Base-by-base conservation (phyloP, 2,888 invertebrate genomes). In the Eupithecia subfuscata region DNA sequence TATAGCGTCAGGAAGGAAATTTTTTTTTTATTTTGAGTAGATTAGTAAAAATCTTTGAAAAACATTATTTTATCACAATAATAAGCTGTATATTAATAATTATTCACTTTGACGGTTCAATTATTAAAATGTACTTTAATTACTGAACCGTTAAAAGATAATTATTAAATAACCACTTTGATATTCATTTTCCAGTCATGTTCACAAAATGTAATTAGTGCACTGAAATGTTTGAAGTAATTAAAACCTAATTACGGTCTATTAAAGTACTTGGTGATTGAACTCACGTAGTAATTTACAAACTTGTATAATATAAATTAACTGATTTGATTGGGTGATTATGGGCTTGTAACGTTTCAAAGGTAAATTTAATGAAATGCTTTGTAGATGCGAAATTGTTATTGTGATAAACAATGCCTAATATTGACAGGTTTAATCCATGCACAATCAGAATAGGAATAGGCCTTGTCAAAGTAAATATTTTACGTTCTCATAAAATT, bases 181-280 rank as follows among this genome's bases (percentile, higher is more conserved):
- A 73, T 69, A 34, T 56, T 45, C 7, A 64, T 40, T 45, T 60
- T 69, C 65, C 69, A 76, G 68, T 74, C 52, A 74, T 70, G 45
- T 74, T 71, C 65, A 30, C 22, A 12, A 60, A 56, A 16, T 30
- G n/a, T 69, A 72, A 69, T 72, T 72, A 75, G 69, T 71, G 48
- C 63, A 71, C 48, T 56, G 37, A 71, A 71, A 75, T 75, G 48
- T 52, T 52, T 63, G 40, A 63, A 64, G 37, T 76, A 77, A 81
- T 82, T 75, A 75, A 65, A 48, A 72, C 52, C 65, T 79, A 81
- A 83, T 85, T 82, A 77, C 73, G 73, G 37, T 70, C 71, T 75
- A 81, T 83, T 81, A 82, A 72, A 77, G 75, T 70, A 40, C 40
- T 40, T 40, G 79, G 80, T 75, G 72, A 76, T 75, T 74, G 68